Percentiles rank a stretch among this genome's conserved stretches.
Conservation (phyloP, 2,113 vertebrate genomes). For the Silurus glanis region DNA sequence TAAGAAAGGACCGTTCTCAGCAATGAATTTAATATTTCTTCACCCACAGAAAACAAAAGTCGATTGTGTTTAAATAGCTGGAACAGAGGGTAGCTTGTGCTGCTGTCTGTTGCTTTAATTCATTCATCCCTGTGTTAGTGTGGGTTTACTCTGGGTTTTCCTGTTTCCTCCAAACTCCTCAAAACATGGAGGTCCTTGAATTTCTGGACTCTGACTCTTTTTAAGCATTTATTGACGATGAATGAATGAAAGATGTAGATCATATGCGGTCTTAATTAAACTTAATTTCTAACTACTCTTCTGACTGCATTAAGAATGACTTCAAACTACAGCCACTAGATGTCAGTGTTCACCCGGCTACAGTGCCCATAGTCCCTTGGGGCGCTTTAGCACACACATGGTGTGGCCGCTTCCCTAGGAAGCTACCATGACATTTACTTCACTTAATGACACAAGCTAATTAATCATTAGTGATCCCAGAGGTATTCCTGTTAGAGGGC, state of each 20-base stretch:
- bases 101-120: background rate
- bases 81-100: background rate
- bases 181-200: background rate
- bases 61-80: background rate
- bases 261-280: background rate
- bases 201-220: background rate
- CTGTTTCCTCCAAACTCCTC: background rate
- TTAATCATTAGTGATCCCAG: slow-evolving; percentile 98
- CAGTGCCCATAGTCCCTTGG: slow-evolving; percentile 62
- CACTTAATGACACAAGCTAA: slow-evolving; percentile 97
- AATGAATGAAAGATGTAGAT: background rate
- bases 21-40: background rate
- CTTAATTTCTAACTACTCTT: background rate
- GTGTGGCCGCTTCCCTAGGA: slow-evolving; percentile 86
- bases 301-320: background rate
- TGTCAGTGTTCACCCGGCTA: slow-evolving; percentile 80
- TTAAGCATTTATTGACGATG: background rate
- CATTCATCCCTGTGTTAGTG: background rate
- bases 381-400: slow-evolving; percentile 66
- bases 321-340: slow-evolving; percentile 76
- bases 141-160: background rate
- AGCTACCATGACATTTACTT: slow-evolving; percentile 94
- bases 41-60: background rate
- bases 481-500: slow-evolving; percentile 88
- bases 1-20: background rate